These are phyloP conservation scores for Champsocephalus gunnari DNA, from an alignment of 2,797 vertebrate species.

Conservation along the genomic window DNA sequence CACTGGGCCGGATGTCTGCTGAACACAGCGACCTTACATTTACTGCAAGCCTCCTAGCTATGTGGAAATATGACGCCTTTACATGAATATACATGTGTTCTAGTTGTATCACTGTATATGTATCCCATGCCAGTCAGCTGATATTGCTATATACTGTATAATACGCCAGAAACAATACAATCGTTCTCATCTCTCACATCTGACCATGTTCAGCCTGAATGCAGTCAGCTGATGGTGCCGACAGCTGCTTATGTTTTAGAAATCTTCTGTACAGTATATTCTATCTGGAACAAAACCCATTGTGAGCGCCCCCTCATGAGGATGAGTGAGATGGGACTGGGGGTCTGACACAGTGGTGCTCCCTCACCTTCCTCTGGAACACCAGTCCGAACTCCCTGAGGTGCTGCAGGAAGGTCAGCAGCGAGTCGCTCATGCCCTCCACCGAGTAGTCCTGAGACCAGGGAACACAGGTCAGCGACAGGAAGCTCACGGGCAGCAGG, in stretches of 20 bases:
- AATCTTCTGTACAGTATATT: no score
- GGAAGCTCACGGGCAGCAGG: neutral
- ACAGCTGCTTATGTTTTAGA: no score
- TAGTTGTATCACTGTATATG: neutral
- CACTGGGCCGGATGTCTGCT: no score
- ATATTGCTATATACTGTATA: neutral
- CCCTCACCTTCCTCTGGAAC: constrained; percentile 94
- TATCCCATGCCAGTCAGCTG: neutral
- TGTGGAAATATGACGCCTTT: neutral
- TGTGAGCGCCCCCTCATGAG: no score
- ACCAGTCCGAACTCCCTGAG: constrained; percentile 94
- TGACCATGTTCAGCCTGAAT: no score
- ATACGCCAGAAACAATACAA: no score
- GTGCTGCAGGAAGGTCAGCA: constrained; percentile 93
- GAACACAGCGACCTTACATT: no score
- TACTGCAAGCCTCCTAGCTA: neutral
- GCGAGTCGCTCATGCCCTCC: constrained; percentile 94
- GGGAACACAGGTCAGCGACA: neutral
- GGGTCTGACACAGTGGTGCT: neutral
- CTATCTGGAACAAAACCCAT: no score
- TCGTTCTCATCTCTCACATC: no score
- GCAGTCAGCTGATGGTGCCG: no score
- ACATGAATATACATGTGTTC: neutral
- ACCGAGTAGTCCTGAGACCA: constrained; percentile 92
- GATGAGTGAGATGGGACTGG: no score